Evolutionary conservation across 2,797 vertebrate genomes (phyloP), one percentile per base, ranked within the genome.

Genomic region (Crypturellus tataupa): DNA sequence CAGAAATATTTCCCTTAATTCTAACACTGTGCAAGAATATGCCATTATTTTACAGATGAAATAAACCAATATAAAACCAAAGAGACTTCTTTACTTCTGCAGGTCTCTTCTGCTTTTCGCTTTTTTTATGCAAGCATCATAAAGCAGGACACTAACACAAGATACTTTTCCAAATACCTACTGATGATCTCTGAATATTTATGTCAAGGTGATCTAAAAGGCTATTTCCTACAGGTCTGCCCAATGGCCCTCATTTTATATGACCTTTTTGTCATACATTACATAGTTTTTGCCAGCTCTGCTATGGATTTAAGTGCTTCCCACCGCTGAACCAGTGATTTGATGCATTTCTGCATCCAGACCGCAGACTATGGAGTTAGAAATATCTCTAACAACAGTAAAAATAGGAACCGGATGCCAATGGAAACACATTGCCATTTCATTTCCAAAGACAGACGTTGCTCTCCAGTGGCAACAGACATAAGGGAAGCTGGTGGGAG

Each of bases 241-340:
- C 23, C 15, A 5, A 12, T n/a, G 27, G 5, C 20, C 17, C 12
- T 31, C 72, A 62, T 35, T 21, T n/a, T 42, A 5, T n/a, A 58
- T 75, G 40, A 25, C 29, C 24, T 53, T 81, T 27, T 33, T 5
- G 6, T 0, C 21, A 31, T 14, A 75, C 6, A 13, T 47, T 27
- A 19, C n/a, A 37, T 65, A 55, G 35, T 2, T 62, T 70, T 68
- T 21, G 10, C 8, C 53, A 83, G 46, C 15, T 85, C 53, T 75
- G 23, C 12, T 33, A 0, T 1, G 47, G 3, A 14, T 37, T 46
- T 49, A 53, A 33, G 19, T 39, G 7, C 8, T 78, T 67, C 9
- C 17, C 9, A 10, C 31, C 9, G 5, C 1, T 29, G 31, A 78
- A 31, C 4, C 0, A 0, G 56, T 18, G 31, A n/a, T 80, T 80